Conservation (phyloP, 2,888 invertebrate species). For the Neoitamus cyanurus region DNA sequence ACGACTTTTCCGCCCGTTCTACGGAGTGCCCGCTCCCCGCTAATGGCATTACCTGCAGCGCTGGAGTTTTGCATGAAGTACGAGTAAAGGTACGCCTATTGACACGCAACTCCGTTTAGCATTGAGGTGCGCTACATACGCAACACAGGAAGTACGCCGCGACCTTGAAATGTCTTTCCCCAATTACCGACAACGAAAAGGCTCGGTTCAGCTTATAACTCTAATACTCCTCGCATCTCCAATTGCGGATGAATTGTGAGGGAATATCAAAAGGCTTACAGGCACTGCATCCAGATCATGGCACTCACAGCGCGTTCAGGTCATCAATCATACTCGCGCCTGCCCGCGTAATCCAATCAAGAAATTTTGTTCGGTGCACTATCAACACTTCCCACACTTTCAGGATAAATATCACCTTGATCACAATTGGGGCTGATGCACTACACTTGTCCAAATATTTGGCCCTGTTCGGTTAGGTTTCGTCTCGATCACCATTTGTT, state of each 20-base stretch:
- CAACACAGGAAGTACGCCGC: slow-evolving; percentile 18
- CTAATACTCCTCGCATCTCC: not conserved
- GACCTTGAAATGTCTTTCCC: slow-evolving; percentile 15
- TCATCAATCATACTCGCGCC: not conserved
- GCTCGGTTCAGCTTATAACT: not conserved
- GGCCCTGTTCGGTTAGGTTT: not conserved
- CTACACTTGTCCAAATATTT: slow-evolving; percentile 37
- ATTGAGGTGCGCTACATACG: not conserved
- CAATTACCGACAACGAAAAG: not conserved
- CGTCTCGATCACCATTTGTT: not conserved
- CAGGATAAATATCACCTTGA: slow-evolving; percentile 27
- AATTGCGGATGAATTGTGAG: not conserved
- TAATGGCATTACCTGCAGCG: not conserved
- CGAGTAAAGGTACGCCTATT: slow-evolving; percentile 49
- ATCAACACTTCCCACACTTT: not conserved
- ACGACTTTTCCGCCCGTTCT: slow-evolving; percentile 16
- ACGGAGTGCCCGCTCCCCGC: not conserved
- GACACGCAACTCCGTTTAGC: slow-evolving; percentile 45
- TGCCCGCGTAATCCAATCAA: slow-evolving; percentile 30
- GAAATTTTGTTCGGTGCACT: slow-evolving; percentile 2
- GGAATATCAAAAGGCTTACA: not conserved
- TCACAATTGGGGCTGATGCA: slow-evolving; percentile 5
- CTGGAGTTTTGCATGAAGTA: not conserved
- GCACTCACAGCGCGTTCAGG: not conserved
- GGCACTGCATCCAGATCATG: not conserved